phyloP scores from a whole-genome alignment of 2,113 vertebrate species.

The Nestor notabilis region DNA sequence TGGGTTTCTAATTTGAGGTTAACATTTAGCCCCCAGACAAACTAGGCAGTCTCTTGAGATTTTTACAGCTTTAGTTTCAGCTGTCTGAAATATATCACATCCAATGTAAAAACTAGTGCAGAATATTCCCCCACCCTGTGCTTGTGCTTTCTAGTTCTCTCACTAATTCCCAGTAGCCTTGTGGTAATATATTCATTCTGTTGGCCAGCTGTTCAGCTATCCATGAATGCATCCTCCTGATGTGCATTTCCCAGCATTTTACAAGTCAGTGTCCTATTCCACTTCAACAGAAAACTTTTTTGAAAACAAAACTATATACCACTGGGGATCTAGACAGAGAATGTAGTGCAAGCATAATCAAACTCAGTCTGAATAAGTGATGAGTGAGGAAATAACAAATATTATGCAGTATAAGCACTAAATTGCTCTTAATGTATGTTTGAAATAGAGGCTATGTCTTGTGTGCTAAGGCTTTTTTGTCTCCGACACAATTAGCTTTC shows the following conservation, averaged over 20 bases:
- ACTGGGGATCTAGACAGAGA: neutral
- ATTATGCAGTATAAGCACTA: neutral
- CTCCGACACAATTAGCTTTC: neutral
- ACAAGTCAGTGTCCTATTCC: neutral
- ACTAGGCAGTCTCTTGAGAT: neutral
- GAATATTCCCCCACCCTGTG: neutral
- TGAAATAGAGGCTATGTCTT: neutral
- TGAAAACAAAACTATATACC: neutral
- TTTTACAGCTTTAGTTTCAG: neutral
- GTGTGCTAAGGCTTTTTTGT: neutral
- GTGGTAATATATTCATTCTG: slow-evolving; percentile 9
- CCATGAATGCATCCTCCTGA: neutral
- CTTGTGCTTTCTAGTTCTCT: slow-evolving; percentile 41
- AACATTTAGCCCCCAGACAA: neutral
- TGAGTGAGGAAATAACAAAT: neutral
- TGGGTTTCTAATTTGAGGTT: neutral
- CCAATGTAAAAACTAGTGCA: neutral
- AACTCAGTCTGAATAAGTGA: neutral
- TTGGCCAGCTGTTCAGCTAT: slow-evolving; percentile 31
- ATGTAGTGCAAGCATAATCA: neutral
- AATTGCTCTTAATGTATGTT: neutral
- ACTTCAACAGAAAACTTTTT: neutral
- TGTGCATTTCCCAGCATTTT: neutral
- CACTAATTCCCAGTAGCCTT: slow-evolving; percentile 15
- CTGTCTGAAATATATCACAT: neutral